A percentile compares a stretch with the other conserved stretches of the same genome.
Evolutionary conservation across 2,797 vertebrate species (phyloP).

Genomic region (Poeciliopsis gracilis): DNA sequence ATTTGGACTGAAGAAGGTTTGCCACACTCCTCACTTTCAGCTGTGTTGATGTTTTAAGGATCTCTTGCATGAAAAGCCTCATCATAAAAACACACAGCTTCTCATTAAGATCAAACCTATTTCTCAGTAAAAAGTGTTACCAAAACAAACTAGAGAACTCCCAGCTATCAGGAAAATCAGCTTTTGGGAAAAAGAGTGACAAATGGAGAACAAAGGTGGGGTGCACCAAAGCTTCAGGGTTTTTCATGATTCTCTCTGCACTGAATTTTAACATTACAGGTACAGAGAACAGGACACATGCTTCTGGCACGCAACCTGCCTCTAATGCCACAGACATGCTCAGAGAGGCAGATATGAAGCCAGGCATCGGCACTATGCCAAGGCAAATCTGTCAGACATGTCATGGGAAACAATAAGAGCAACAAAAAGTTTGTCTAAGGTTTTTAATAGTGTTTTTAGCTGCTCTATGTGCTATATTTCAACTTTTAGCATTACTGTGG

Average conservation of each 20-base stretch:
- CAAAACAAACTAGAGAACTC: not conserved
- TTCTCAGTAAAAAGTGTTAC: not conserved
- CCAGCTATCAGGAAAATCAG: not conserved
- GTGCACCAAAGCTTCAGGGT: not conserved
- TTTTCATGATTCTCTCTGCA: not conserved
- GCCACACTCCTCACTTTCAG: not conserved
- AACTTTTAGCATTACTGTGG: constrained; percentile 14
- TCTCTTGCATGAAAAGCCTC: not conserved
- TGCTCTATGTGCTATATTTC: too few species aligned
- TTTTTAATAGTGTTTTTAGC: not conserved
- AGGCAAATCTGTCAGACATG: not conserved
- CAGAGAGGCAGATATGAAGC: not conserved
- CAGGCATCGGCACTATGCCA: not conserved
- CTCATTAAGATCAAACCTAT: not conserved
- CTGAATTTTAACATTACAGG: not conserved
- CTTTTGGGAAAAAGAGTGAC: not conserved
- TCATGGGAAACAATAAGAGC: not conserved
- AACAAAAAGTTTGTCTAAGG: too few species aligned
- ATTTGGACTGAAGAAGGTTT: not conserved
- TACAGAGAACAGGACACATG: not conserved
- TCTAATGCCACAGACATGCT: not conserved
- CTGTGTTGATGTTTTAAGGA: not conserved
- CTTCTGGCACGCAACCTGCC: not conserved
- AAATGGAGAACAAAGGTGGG: not conserved
- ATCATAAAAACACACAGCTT: not conserved